A percentile compares a stretch with the other conserved stretches of the same genome.
phyloP scores from a whole-genome alignment of 2,113 vertebrate genomes.

The Rynchops niger region DNA sequence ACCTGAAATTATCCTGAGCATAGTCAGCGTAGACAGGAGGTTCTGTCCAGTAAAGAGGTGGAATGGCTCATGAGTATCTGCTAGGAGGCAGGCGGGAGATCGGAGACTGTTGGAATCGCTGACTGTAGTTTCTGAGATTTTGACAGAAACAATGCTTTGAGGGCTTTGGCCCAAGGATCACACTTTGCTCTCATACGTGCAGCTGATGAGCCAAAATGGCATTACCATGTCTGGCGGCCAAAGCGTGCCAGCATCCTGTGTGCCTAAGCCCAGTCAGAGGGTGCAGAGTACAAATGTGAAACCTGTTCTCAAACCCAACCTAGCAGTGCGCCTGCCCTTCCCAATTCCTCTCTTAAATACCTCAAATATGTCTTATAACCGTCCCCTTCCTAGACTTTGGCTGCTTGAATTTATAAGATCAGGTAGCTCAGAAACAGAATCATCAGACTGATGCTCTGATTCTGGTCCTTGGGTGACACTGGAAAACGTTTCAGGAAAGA shows the following conservation, averaged over 20 bases:
- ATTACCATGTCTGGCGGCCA: not conserved
- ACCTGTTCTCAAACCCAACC: not conserved
- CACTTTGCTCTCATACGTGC: not conserved
- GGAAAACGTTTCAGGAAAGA: not conserved
- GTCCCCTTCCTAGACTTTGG: not conserved
- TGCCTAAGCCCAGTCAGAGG: not conserved
- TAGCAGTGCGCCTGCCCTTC: not conserved
- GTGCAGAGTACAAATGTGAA: not conserved
- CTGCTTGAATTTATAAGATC: not conserved
- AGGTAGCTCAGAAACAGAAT: not conserved
- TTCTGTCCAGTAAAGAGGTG: not conserved
- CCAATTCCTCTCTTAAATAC: not conserved
- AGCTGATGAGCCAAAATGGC: not conserved
- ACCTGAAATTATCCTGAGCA: not conserved
- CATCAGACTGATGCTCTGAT: not conserved
- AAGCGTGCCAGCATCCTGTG: not conserved
- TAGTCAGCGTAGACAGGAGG: not conserved
- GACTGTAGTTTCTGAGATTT: not conserved
- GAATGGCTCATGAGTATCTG: not conserved
- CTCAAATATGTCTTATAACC: not conserved
- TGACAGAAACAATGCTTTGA: not conserved
- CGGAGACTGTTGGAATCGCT: fast-evolving
- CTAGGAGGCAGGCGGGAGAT: not conserved
- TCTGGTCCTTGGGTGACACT: not conserved
- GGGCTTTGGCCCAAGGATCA: not conserved